phyloP scores from a whole-genome alignment of 2,797 vertebrate species.

The Graptemys geographica region DNA sequence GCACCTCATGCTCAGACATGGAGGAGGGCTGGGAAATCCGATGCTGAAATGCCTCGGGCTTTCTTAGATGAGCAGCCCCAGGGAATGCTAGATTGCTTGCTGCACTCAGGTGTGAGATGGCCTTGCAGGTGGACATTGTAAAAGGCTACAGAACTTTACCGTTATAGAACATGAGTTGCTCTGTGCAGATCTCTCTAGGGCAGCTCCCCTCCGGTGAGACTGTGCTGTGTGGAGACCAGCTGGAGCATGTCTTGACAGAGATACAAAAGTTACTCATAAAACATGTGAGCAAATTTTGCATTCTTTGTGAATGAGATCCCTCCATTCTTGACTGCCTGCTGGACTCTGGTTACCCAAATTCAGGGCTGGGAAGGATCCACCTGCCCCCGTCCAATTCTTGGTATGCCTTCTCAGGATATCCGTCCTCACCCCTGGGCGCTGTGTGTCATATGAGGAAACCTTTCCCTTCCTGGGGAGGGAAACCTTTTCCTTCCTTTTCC shows the following conservation, averaged over 20 bases:
- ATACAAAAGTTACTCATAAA: background rate
- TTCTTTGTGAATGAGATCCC: background rate
- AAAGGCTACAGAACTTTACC: no score
- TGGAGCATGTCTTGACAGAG: background rate
- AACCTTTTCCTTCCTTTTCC: no score
- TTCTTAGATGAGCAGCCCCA: no score
- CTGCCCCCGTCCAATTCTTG: background rate
- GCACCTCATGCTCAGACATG: no score
- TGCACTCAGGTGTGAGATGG: no score
- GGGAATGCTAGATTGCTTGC: no score
- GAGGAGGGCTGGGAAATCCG: no score
- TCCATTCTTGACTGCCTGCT: background rate
- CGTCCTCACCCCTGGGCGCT: background rate
- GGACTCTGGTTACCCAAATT: background rate
- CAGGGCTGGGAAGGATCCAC: background rate
- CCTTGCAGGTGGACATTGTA: no score
- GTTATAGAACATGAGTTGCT: background rate
- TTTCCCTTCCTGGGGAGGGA: background rate
- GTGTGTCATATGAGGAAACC: background rate
- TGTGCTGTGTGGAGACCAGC: no score
- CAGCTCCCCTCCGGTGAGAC: no score
- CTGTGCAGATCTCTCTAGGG: rapidly evolving
- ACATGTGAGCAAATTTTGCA: background rate
- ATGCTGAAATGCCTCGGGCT: no score
- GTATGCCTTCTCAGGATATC: background rate